Base-by-base conservation (phyloP, 1,140 invertebrate genomes). In the Hirudo medicinalis region DNA sequence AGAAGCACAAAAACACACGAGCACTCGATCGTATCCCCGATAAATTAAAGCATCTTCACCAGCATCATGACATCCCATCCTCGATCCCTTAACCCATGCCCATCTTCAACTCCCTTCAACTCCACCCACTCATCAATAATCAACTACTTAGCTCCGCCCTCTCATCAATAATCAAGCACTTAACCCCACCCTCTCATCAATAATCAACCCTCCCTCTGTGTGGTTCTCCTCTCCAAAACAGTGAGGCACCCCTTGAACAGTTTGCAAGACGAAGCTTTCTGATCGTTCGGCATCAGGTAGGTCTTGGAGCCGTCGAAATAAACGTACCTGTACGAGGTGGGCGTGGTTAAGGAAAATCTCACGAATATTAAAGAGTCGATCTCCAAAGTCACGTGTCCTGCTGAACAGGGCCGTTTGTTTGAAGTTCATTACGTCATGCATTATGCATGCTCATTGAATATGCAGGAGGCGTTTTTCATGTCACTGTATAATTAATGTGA, bases 231-330 rank as follows among this genome's bases (percentile, higher is more conserved):
- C 43, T 71, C 70, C 53, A 43, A 27, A 53, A 72, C 67, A n/a
- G 72, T 73, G 63, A 79, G 90, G 78, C 89, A 86, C 25, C 88
- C 89, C 20, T 88, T 86, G 20, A 90, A 76, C 20, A 91, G 78
- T 66, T 85, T 84, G 70, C 87, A 88, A 40, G 84, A 83, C 53
- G 81, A 83, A 69, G 83, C 80, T 54, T 83, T 83, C 69, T 83
- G 82, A 75, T 85, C 86, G 71, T 85, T 85, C 0, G 89, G 88
- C 22, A 88, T 85, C 3, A 86, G 80, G 76, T 89, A 86, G 0
- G 87, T 81, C 11, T 87, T 89, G 72, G 88, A 85, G 74, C 92
- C 90, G 69, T 89, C 89, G 75, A 88, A 85, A 81, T 92, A 94
- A 53, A 91, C 86, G 80, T 89, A 91, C 69, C 87, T 87, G 76